phyloP scores from a whole-genome alignment of 2,113 vertebrate species.

The Mastomys natalensis region DNA sequence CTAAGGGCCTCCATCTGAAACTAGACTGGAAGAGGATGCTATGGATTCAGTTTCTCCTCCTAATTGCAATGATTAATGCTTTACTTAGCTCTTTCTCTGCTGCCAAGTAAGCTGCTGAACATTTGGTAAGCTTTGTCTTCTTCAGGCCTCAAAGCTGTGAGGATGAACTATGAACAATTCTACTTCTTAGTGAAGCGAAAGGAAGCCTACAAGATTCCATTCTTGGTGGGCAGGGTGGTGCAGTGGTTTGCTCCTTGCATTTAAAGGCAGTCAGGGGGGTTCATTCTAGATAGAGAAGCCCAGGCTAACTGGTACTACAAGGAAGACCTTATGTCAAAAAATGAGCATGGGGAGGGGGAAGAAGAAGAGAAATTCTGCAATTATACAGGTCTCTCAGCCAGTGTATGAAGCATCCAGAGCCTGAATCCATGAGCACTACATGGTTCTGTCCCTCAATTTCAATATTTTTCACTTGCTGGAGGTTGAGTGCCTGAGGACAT shows the following conservation, averaged over 20 bases:
- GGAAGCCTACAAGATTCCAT: background rate
- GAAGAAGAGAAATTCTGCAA: background rate
- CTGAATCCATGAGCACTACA: background rate
- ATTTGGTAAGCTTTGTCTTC: background rate
- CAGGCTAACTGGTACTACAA: background rate
- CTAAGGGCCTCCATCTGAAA: constrained; percentile 55
- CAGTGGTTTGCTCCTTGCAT: background rate
- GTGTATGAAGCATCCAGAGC: background rate
- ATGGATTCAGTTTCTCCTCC: background rate
- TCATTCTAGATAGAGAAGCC: background rate
- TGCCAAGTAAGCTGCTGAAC: background rate
- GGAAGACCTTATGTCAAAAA: background rate
- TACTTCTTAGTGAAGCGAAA: background rate
- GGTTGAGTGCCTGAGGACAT: constrained; percentile 10
- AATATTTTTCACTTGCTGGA: background rate
- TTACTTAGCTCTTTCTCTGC: constrained; percentile 23
- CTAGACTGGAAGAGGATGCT: constrained; percentile 40
- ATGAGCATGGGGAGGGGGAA: background rate
- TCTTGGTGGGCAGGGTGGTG: background rate
- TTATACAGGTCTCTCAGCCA: background rate
- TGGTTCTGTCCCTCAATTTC: background rate
- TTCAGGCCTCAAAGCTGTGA: background rate
- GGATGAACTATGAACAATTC: background rate
- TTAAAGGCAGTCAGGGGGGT: background rate
- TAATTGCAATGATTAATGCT: background rate